These are phyloP conservation scores for Ovis aries DNA, from an alignment of 2,113 vertebrate genomes.

Conservation along the genomic window DNA sequence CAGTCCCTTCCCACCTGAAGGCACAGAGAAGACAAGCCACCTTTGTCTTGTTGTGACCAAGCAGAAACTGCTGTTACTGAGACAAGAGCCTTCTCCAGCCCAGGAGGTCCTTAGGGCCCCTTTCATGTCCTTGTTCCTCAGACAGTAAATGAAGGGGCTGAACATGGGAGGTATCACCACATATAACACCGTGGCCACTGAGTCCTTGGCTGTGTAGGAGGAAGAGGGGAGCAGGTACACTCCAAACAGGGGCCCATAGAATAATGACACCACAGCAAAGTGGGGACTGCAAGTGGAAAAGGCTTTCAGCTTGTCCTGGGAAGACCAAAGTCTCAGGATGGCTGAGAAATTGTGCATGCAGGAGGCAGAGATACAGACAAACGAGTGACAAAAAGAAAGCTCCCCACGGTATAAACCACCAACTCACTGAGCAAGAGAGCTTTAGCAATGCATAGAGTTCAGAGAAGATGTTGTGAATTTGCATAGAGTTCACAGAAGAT, in stretches of 20 bases:
- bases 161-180: background rate
- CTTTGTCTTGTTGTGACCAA: background rate
- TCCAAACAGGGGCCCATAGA: background rate
- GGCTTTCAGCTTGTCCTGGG: constrained; percentile 34
- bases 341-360: background rate
- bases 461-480: too few relatives aligned
- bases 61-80: background rate
- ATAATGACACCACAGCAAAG: constrained; percentile 11
- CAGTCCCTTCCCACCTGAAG: background rate
- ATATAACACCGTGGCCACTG: background rate
- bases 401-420: background rate
- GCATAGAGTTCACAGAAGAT: constrained; percentile 40
- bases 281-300: constrained; percentile 41
- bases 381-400: background rate
- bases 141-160: background rate
- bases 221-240: constrained; percentile 26
- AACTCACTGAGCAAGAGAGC: background rate
- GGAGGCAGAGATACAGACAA: constrained; percentile 22
- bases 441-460: background rate
- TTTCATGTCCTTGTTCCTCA: background rate
- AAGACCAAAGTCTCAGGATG: constrained; percentile 6
- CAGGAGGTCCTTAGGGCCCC: background rate
- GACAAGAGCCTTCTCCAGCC: background rate
- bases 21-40: background rate
- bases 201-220: background rate